These are phyloP conservation scores for Balaeniceps rex DNA, from an alignment of 2,113 vertebrate genomes.

Conservation along the genomic window DNA sequence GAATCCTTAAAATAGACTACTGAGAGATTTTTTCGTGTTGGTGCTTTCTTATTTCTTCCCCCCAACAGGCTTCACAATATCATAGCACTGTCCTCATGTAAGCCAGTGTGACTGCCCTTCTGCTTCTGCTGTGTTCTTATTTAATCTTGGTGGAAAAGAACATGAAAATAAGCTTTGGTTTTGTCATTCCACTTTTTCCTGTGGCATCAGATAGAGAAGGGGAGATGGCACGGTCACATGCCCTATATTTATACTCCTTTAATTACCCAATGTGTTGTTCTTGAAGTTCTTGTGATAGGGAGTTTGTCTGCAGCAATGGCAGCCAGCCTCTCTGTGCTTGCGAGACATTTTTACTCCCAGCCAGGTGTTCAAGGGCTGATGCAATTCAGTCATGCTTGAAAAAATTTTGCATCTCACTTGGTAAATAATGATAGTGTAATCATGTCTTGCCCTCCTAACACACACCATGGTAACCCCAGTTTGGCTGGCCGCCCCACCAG, in stretches of 20 bases:
- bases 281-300: background rate
- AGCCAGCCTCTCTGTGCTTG: background rate
- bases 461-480: background rate
- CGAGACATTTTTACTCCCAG: background rate
- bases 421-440: slow-evolving; percentile 2
- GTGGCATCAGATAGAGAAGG: background rate
- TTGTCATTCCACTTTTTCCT: background rate
- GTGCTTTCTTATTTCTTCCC: background rate
- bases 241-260: background rate
- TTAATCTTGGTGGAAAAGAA: background rate
- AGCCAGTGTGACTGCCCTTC: background rate
- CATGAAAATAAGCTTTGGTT: background rate
- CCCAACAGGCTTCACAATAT: background rate
- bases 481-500: background rate
- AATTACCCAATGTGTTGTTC: background rate
- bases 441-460: background rate
- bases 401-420: background rate
- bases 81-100: background rate
- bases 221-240: background rate
- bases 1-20: slow-evolving; percentile 45
- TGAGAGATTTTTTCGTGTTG: background rate
- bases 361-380: slow-evolving; percentile 1
- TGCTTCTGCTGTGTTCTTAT: background rate
- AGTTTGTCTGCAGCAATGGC: background rate
- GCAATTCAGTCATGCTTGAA: background rate